Conservation (phyloP, 2,797 vertebrate species). For the Rousettus madagascariensis region DNA sequence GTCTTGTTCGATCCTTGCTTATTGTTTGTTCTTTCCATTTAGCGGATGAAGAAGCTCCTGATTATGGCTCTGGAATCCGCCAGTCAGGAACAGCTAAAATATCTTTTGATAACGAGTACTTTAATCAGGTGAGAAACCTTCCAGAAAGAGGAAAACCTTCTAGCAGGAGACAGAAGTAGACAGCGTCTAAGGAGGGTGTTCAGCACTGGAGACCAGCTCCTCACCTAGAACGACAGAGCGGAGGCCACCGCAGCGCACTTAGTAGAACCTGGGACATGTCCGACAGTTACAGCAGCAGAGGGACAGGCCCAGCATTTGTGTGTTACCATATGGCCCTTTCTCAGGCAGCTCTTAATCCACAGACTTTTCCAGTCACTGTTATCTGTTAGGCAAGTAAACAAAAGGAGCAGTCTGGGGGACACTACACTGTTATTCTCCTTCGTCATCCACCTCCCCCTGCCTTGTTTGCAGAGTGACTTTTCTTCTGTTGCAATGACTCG, state of each 20-base stretch:
- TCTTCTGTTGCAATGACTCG: constrained; percentile 91
- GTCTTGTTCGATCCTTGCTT: background rate
- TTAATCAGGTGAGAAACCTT: constrained; percentile 91
- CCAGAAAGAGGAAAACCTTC: background rate
- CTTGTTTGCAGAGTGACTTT: constrained; percentile 89
- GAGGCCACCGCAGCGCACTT: background rate
- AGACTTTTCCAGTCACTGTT: background rate
- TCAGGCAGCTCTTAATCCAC: background rate
- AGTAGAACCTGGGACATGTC: background rate
- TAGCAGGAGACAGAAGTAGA: background rate
- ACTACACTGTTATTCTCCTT: background rate
- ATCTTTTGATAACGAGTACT: constrained; percentile 98
- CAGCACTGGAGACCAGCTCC: background rate
- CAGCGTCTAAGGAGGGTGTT: background rate
- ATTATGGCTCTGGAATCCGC: constrained; percentile 97
- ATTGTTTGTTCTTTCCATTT: background rate
- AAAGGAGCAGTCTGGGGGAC: background rate
- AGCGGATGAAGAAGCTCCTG: constrained; percentile 98
- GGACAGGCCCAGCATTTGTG: background rate
- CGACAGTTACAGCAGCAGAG: too few relatives aligned
- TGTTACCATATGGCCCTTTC: background rate
- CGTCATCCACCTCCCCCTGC: background rate
- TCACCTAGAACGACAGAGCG: background rate
- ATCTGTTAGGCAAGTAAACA: background rate
- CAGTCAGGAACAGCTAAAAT: constrained; percentile 99